These are phyloP conservation scores for Cyanoderma ruficeps DNA, from an alignment of 2,113 vertebrate species.

Conservation along the genomic window DNA sequence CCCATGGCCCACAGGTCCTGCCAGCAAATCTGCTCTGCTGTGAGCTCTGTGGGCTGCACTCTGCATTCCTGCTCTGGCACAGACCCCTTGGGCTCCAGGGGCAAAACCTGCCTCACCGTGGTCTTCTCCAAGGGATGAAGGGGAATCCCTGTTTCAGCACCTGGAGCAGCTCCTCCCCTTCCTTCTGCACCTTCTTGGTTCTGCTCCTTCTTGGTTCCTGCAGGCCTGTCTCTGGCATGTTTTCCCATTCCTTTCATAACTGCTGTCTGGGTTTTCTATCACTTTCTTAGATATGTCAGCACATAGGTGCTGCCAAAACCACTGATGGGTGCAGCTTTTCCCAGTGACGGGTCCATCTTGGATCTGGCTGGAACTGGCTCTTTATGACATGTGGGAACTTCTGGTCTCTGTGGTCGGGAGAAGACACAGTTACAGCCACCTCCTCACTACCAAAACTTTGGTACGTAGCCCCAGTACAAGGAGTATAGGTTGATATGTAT, in stretches of 20 bases:
- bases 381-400: background rate
- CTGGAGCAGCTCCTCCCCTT: background rate
- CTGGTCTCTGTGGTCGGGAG: background rate
- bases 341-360: background rate
- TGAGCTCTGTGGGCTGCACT: background rate
- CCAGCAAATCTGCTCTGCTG: background rate
- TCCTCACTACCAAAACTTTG: background rate
- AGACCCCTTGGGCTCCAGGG: fast-evolving
- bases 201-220: background rate
- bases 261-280: background rate
- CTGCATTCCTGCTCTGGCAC: background rate
- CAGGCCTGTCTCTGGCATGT: background rate
- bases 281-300: background rate
- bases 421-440: background rate
- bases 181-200: background rate
- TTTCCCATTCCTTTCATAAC: background rate
- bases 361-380: background rate
- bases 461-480: background rate
- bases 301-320: background rate
- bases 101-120: background rate
- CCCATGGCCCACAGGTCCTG: background rate
- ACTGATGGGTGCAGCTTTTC: background rate
- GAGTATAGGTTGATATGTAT: background rate
- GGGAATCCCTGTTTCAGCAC: background rate
- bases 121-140: background rate